Percentiles rank a stretch among this genome's conserved stretches.
These are phyloP conservation scores for Heliconius congener DNA, from an alignment of 1,140 invertebrate genomes.

Conservation along the genomic window DNA sequence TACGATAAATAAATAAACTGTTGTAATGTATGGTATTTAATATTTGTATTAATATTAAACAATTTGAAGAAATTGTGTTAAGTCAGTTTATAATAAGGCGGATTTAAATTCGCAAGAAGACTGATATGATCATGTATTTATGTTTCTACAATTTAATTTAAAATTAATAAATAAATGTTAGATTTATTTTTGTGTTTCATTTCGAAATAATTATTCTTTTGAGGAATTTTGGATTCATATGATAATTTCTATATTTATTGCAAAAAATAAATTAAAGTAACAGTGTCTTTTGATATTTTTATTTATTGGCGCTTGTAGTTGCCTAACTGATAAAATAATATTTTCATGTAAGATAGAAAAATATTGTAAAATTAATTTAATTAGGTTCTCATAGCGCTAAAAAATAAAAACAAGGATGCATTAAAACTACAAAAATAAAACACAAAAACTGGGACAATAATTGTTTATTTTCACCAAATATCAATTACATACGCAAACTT, in stretches of 20 bases:
- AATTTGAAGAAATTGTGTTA: slow-evolving; percentile 32
- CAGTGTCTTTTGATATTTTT: too few species aligned
- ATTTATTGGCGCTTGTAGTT: too few species aligned
- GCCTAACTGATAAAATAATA: too few species aligned
- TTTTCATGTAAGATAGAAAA: too few species aligned
- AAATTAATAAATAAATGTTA: slow-evolving; percentile 64
- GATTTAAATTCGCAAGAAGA: slow-evolving; percentile 70
- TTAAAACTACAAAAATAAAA: slow-evolving; percentile 44
- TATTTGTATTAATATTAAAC: not conserved
- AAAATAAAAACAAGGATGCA: too few species aligned
- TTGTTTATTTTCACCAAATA: slow-evolving; percentile 64
- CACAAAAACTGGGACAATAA: slow-evolving; percentile 53
- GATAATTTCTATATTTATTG: too few species aligned
- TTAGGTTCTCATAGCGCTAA: too few species aligned
- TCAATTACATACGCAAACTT: slow-evolving; percentile 59
- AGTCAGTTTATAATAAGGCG: slow-evolving; percentile 45
- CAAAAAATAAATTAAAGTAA: too few species aligned
- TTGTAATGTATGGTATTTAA: not conserved
- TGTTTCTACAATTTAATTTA: slow-evolving; percentile 59
- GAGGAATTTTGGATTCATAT: too few species aligned
- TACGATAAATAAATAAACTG: not conserved
- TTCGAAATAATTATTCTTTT: not conserved
- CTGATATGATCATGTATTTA: slow-evolving; percentile 49
- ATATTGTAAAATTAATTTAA: too few species aligned
- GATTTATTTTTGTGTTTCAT: slow-evolving; percentile 48